Base-by-base conservation (phyloP, 2,888 invertebrate species). In the Sinelater perroti region DNA sequence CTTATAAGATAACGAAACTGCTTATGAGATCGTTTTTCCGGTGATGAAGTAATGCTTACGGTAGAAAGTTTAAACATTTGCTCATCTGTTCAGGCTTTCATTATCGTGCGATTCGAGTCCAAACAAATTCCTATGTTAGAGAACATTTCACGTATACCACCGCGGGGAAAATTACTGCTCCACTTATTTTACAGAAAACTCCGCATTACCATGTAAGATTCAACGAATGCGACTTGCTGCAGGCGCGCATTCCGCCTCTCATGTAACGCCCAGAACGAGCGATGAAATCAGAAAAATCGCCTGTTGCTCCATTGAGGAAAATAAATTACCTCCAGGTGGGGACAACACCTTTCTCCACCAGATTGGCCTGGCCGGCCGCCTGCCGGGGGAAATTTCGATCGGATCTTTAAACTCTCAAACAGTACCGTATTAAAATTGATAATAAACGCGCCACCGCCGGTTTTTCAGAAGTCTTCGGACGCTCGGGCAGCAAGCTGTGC, bases 21-120 rank as follows among this genome's bases (percentile, higher is more conserved):
- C n/a, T n/a, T n/a, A n/a, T n/a, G n/a, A n/a, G n/a, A n/a, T n/a
- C n/a, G 21, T 21, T 54, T 59, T 59, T 50, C 38, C 51, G 33
- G 50, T 56, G 53, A 45, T 58, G 58, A 58, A 54, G 53, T 53
- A 54, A 60, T 51, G 47, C 54, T 40, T 50, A 54, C 55, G 47
- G 51, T 52, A 44, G 55, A 57, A 56, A 61, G 57, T 61, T 58
- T 51, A 53, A 57, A 53, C 50, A 57, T 49, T 55, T 51, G 61
- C 47, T 44, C 40, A 61, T 47, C 36, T 38, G 40, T 17, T 56
- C 21, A 51, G 30, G 40, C 57, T 57, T 57, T 57, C 57, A 21
- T 53, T 46, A 33, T 47, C 40, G 28, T 16, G 45, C 31, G 33
- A 56, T 49, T 50, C 42, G 10, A 33, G 24, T 38, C 18, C 30